Evolutionary conservation across 2,113 vertebrate genomes (phyloP).

Genomic region (Dromas ardeola): DNA sequence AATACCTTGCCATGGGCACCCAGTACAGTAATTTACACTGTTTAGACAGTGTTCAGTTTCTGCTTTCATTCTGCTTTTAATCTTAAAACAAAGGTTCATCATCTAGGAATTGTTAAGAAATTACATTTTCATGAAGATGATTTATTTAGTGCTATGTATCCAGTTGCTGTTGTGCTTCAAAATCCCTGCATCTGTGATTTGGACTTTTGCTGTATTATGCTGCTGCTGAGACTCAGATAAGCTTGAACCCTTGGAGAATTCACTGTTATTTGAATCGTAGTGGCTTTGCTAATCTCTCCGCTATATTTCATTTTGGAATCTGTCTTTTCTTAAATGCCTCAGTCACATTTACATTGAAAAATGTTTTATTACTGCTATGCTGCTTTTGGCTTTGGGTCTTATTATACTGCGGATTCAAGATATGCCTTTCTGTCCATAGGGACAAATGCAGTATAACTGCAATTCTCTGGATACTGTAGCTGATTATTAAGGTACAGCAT

Average conservation of each 20-base stretch:
- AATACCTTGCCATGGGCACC: not conserved
- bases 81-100: not conserved
- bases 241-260: conserved; percentile 52
- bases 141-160: conserved; percentile 4
- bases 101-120: not conserved
- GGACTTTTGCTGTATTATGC: conserved; percentile 9
- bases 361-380: not conserved
- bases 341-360: conserved; percentile 48
- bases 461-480: not conserved
- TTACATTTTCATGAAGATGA: not conserved
- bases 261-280: conserved; percentile 36
- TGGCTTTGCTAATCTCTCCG: not conserved
- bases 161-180: not conserved
- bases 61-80: not conserved
- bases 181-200: conserved; percentile 21
- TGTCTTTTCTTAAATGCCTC: conserved; percentile 25
- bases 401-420: not conserved
- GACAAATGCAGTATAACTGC: not conserved
- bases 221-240: conserved; percentile 57
- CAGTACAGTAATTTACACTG: not conserved
- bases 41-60: not conserved
- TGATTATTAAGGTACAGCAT: not conserved
- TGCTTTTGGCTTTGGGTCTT: conserved; percentile 21
- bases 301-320: conserved; percentile 48
- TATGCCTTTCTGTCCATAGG: not conserved